Evolutionary conservation across 2,888 invertebrate genomes (phyloP).

Genomic region (Luperina testacea): DNA sequence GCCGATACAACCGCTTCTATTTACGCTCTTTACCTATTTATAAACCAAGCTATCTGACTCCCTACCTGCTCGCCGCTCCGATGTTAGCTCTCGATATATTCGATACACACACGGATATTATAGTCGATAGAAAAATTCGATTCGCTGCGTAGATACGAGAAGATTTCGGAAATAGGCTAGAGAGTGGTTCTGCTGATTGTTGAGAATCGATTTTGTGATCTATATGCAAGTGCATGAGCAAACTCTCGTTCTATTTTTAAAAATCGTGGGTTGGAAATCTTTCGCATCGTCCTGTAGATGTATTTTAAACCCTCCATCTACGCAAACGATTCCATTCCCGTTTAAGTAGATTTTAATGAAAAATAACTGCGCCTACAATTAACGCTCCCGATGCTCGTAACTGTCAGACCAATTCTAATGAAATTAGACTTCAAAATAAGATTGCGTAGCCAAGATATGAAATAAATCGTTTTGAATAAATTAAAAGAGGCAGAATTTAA

Average conservation of each 20-base stretch:
- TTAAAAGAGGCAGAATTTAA: slow-evolving; percentile 22
- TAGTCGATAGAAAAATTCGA: slow-evolving; percentile 60
- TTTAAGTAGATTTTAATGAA: slow-evolving; percentile 58
- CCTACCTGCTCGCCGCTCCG: slow-evolving; percentile 82
- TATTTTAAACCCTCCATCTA: slow-evolving; percentile 15
- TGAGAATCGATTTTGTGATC: slow-evolving; percentile 38
- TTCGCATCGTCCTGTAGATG: background rate
- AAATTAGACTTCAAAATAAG: slow-evolving; percentile 49
- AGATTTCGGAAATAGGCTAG: slow-evolving; percentile 61
- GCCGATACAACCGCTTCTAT: slow-evolving; percentile 88
- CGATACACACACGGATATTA: slow-evolving; percentile 62
- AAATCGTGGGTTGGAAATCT: background rate
- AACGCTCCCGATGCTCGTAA: slow-evolving; percentile 55
- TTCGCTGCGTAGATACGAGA: slow-evolving; percentile 52
- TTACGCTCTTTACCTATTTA: slow-evolving; percentile 90
- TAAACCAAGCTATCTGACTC: slow-evolving; percentile 84
- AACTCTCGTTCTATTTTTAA: slow-evolving; percentile 15
- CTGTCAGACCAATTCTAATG: slow-evolving; percentile 56
- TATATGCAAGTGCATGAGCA: slow-evolving; percentile 40
- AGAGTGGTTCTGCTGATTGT: slow-evolving; percentile 31
- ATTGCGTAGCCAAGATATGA: slow-evolving; percentile 45
- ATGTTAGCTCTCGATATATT: slow-evolving; percentile 69
- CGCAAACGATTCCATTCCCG: slow-evolving; percentile 28
- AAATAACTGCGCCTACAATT: slow-evolving; percentile 59
- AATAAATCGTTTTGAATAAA: slow-evolving; percentile 35